Evolutionary conservation across 2,888 invertebrate species (phyloP).

Genomic region (Tortricodes alternella): DNA sequence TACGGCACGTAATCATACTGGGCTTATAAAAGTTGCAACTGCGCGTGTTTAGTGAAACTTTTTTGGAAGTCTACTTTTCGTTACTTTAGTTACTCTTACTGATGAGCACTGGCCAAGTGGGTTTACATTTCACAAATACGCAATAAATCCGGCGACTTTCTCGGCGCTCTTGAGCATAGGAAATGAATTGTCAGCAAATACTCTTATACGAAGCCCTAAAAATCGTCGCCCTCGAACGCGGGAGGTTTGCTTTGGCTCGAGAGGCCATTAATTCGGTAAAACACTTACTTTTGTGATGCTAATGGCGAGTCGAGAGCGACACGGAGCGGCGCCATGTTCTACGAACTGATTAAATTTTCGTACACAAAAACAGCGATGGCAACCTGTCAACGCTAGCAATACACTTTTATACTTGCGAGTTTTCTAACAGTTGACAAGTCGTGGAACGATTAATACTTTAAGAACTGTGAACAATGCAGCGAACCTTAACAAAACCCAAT

Average conservation of each 20-base stretch:
- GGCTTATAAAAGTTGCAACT: no score
- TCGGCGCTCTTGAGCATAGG: not conserved
- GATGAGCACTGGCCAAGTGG: no score
- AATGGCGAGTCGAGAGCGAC: slow-evolving; percentile 10
- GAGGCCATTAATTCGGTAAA: slow-evolving; percentile 30
- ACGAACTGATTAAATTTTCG: not conserved
- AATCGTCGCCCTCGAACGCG: not conserved
- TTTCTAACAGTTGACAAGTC: no score
- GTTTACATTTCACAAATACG: not conserved
- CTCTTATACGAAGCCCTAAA: not conserved
- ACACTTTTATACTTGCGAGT: no score
- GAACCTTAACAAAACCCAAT: not conserved
- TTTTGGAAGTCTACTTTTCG: no score
- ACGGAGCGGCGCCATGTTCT: not conserved
- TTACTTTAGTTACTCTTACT: no score
- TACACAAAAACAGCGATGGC: not conserved
- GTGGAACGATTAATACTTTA: not conserved
- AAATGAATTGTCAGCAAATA: not conserved
- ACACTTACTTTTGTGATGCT: slow-evolving; percentile 31
- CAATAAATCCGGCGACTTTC: not conserved
- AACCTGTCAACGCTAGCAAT: no score
- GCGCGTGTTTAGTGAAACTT: no score
- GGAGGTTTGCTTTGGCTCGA: not conserved
- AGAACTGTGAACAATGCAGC: not conserved
- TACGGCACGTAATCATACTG: no score